Percentiles rank a stretch among this genome's conserved stretches.
phyloP scores from a whole-genome alignment of 2,888 invertebrate genomes.

The Gari tellinella region DNA sequence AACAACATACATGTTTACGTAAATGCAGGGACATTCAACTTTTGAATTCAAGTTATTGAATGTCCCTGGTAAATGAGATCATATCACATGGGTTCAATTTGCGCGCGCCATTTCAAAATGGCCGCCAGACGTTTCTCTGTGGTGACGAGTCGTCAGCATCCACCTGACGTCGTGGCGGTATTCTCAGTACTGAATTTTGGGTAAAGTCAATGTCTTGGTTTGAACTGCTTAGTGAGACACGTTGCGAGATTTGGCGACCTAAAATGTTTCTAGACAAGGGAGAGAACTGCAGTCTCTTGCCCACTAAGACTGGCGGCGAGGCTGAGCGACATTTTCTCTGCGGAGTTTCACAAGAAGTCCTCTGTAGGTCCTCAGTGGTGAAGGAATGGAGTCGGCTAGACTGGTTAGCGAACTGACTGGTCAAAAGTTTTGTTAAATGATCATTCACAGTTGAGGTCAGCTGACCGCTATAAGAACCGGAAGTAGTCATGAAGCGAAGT shows the following conservation, averaged over 20 bases:
- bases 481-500: conserved; percentile 48
- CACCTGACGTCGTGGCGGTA: conserved; percentile 51
- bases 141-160: conserved; percentile 40
- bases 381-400: too few species aligned
- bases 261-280: too few species aligned
- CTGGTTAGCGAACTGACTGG: too few species aligned
- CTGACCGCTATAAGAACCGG: conserved; percentile 40
- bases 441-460: conserved; percentile 34
- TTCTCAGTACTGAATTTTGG: conserved; percentile 34
- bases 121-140: conserved; percentile 58
- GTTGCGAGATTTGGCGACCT: too few species aligned
- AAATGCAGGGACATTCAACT: too few species aligned
- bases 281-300: too few species aligned
- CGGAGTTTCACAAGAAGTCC: neutral
- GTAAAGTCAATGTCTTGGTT: neutral
- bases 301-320: neutral
- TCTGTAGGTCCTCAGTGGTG: too few species aligned
- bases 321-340: conserved; percentile 3
- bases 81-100: too few species aligned
- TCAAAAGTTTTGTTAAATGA: neutral
- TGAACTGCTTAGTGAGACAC: too few species aligned
- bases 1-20: too few species aligned
- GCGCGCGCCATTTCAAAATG: conserved; percentile 28
- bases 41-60: too few species aligned
- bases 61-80: too few species aligned